Evolutionary conservation across 2,797 vertebrate genomes (phyloP).

Genomic region (Channallabes apus): DNA sequence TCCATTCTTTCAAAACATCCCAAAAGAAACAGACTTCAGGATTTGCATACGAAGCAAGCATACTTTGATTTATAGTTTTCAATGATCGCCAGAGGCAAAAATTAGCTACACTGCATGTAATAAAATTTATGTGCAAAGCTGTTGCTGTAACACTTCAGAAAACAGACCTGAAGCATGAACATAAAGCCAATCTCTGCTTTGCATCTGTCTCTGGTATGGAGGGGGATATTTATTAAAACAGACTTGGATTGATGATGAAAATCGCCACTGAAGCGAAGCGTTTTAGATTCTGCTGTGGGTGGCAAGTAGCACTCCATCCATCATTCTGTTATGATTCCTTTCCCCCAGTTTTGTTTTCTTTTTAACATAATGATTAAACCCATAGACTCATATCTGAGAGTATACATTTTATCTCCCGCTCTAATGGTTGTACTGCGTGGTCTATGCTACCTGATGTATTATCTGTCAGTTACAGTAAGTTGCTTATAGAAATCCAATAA

Average conservation of each 20-base stretch:
- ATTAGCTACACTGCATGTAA: conserved; percentile 16
- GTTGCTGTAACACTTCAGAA: conserved; percentile 18
- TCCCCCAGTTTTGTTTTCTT: neutral
- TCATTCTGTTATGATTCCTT: conserved; percentile 23
- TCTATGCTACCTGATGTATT: conserved; percentile 29
- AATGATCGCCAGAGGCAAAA: conserved; percentile 13
- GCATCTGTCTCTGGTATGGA: conserved; percentile 28
- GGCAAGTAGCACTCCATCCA: conserved; percentile 37
- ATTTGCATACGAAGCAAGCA: neutral
- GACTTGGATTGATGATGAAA: conserved; percentile 45
- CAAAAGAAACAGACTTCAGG: neutral
- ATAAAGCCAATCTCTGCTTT: conserved; percentile 33
- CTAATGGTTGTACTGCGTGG: conserved; percentile 4
- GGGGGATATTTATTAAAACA: conserved; percentile 32
- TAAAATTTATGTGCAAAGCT: conserved; percentile 11
- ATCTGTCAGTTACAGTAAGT: conserved; percentile 15
- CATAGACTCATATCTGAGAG: conserved; percentile 2
- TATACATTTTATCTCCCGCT: conserved; percentile 11
- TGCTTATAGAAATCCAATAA: conserved; percentile 31
- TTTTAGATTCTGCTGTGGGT: conserved; percentile 42
- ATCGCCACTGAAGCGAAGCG: conserved; percentile 33
- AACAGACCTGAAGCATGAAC: conserved; percentile 31
- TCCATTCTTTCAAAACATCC: neutral
- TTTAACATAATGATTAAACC: conserved; percentile 29
- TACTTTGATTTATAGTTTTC: conserved; percentile 14